Conservation (phyloP, 2,113 vertebrate genomes). For the Prolemur simus region DNA sequence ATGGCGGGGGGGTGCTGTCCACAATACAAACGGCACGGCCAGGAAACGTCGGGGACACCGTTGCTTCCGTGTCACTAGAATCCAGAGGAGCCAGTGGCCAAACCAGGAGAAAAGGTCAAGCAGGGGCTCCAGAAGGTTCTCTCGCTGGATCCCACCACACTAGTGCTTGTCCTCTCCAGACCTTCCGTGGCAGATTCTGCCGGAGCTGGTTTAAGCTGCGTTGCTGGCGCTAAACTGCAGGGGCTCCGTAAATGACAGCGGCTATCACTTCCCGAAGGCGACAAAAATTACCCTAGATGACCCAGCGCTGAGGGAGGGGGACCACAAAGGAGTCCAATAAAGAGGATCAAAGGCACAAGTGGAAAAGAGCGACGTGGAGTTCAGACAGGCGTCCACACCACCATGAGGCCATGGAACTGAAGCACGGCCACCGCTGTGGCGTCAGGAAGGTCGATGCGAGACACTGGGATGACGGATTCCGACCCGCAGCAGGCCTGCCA, state of each 20-base stretch:
- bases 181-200: not conserved
- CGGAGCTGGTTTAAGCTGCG: not conserved
- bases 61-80: not conserved
- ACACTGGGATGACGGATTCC: not conserved
- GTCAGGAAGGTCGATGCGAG: not conserved
- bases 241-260: not conserved
- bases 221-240: not conserved
- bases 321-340: not conserved
- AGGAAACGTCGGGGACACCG: accelerated
- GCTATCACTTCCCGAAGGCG: not conserved
- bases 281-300: not conserved
- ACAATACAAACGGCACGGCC: not conserved
- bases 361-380: not conserved
- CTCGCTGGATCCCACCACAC: not conserved
- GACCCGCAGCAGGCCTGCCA: not conserved
- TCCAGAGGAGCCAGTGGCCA: not conserved
- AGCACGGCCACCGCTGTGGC: accelerated
- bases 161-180: not conserved
- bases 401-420: not conserved
- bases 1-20: not conserved
- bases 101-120: not conserved
- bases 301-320: not conserved
- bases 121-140: not conserved
- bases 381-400: not conserved
- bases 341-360: not conserved